Evolutionary conservation across 2,888 invertebrate species (phyloP), one percentile per base, ranked within the genome.

Genomic region (Gibbula magus): DNA sequence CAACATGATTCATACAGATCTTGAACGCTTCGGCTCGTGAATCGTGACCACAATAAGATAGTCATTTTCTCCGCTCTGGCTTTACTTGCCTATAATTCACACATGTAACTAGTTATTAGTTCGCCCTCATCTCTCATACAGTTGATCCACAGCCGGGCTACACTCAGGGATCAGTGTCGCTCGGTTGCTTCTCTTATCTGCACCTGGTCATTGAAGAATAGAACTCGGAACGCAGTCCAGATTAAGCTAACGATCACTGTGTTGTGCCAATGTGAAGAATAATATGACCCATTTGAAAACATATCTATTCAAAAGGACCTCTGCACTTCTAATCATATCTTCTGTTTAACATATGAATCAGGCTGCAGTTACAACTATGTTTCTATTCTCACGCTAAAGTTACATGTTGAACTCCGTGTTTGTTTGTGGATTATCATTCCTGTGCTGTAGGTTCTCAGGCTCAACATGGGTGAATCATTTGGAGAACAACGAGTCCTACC

Each of bases 41-140:
- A 70, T 70, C 39, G 35, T 35, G 29, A 29, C 20, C 70, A 32
- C 70, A 35, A 29, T 70, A 39, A 39, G n/a, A 32, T 20, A 13
- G 35, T 20, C 70, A 70, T 70, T 70, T 35, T 32, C 29, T 35
- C 70, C 10, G 35, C 70, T 18, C 10, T 16, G 45, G 35, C 16
- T 35, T 20, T 35, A 7, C 70, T 32, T 29, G 18, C 35, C 70
- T 70, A 70, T 70, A 70, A 70, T 70, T 39, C 20, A 70, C 29
- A 35, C 70, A 70, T 70, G 70, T 70, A 70, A 70, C 70, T 35
- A 39, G 29, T 39, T 35, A 70, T 70, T 70, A 70, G 35, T 35
- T 70, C 70, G 20, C 70, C 18, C 70, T 39, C 56, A 56, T 56
- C 56, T 56, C 20, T 20, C 56, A 56, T 10, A 10, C 56, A 20